Conservation (phyloP, 2,113 vertebrate species). For the Natator depressus region DNA sequence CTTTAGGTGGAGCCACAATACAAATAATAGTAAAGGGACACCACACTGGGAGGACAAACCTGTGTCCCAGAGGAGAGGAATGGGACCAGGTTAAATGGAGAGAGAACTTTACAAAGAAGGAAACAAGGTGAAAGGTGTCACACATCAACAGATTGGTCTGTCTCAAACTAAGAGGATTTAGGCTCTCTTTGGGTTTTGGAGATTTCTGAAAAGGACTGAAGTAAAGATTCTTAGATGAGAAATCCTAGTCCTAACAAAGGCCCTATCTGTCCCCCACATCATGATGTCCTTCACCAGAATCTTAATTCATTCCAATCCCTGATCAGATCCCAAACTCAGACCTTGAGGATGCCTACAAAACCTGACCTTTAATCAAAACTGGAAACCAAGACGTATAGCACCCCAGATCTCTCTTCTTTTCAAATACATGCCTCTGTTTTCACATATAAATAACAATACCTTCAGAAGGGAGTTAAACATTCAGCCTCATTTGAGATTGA, state of each 20-base stretch:
- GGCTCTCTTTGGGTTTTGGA: not conserved
- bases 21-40: not conserved
- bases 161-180: not conserved
- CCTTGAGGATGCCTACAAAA: not conserved
- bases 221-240: not conserved
- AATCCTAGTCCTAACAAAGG: not conserved
- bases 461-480: not conserved
- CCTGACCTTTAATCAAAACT: not conserved
- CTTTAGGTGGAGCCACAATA: not conserved
- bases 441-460: not conserved
- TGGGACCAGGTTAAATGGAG: not conserved
- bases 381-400: not conserved
- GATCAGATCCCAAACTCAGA: not conserved
- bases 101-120: not conserved
- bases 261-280: not conserved
- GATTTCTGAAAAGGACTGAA: not conserved
- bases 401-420: not conserved
- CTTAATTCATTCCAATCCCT: not conserved
- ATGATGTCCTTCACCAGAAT: not conserved
- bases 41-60: not conserved
- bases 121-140: not conserved
- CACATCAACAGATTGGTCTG: not conserved
- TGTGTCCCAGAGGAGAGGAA: not conserved
- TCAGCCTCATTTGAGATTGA: accelerated
- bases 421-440: not conserved